Conservation (phyloP, 2,888 invertebrate genomes). For the Stenotaenia linearis region DNA sequence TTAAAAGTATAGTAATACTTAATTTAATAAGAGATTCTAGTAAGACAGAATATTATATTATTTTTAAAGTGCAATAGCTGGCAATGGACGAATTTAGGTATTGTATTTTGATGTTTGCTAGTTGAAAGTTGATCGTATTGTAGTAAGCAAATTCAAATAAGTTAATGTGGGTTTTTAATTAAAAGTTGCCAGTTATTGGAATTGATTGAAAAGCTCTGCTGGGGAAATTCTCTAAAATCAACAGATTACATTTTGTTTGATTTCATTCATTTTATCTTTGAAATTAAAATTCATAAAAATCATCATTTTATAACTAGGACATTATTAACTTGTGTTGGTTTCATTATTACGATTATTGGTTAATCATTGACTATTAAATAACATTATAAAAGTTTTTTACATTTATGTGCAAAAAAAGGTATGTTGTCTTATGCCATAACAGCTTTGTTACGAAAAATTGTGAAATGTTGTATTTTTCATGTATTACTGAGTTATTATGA, state of each 20-base stretch:
- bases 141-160: neutral
- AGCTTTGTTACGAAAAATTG: neutral
- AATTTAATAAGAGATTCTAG: neutral
- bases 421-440: neutral
- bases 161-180: neutral
- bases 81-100: neutral
- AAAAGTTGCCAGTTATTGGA: neutral
- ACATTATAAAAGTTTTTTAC: neutral
- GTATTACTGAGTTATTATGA: neutral
- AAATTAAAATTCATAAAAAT: neutral
- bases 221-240: neutral
- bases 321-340: neutral
- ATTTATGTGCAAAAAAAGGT: neutral
- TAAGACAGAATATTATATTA: neutral
- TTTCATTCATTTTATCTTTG: neutral
- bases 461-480: neutral
- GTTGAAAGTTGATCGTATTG: neutral
- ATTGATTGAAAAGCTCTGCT: neutral
- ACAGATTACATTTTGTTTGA: neutral
- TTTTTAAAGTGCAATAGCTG: conserved; percentile 6
- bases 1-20: neutral
- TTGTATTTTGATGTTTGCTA: neutral
- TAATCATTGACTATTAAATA: neutral
- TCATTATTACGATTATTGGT: neutral
- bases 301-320: neutral